These are phyloP conservation scores for Arctocebus calabarensis DNA, from an alignment of 2,797 vertebrate species.

Conservation along the genomic window DNA sequence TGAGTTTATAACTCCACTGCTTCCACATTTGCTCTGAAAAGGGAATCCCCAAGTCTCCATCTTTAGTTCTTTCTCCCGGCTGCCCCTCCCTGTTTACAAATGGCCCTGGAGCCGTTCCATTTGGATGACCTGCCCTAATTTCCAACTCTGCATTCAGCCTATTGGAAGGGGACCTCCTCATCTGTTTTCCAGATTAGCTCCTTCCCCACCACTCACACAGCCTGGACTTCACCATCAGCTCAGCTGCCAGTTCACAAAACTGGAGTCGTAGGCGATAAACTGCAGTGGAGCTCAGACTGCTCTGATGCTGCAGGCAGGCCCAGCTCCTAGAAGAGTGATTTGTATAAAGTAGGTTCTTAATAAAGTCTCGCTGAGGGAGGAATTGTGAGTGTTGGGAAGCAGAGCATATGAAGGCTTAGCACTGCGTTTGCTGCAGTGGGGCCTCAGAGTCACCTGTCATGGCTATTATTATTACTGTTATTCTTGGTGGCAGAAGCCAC, in stretches of 20 bases:
- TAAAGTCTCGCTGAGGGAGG: slow-evolving; percentile 7
- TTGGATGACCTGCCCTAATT: neutral
- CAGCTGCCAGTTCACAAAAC: neutral
- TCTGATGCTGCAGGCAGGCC: neutral
- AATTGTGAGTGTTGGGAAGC: neutral
- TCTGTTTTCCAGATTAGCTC: neutral
- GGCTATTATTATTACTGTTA: neutral
- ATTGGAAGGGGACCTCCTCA: neutral
- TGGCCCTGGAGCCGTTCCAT: neutral
- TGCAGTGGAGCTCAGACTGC: neutral
- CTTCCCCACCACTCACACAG: neutral
- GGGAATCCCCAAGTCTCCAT: neutral
- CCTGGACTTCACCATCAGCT: neutral
- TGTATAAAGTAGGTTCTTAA: neutral
- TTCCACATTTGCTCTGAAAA: neutral
- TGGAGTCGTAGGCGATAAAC: neutral
- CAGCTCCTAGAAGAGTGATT: neutral
- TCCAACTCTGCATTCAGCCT: neutral
- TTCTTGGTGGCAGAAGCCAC: neutral
- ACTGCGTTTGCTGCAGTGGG: neutral
- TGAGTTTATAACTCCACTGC: neutral
- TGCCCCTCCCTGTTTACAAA: neutral
- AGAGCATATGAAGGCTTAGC: neutral
- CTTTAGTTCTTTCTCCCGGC: neutral
- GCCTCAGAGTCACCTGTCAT: neutral